phyloP scores from a whole-genome alignment of 2,888 invertebrate species.

The Gastrophysa polygoni region DNA sequence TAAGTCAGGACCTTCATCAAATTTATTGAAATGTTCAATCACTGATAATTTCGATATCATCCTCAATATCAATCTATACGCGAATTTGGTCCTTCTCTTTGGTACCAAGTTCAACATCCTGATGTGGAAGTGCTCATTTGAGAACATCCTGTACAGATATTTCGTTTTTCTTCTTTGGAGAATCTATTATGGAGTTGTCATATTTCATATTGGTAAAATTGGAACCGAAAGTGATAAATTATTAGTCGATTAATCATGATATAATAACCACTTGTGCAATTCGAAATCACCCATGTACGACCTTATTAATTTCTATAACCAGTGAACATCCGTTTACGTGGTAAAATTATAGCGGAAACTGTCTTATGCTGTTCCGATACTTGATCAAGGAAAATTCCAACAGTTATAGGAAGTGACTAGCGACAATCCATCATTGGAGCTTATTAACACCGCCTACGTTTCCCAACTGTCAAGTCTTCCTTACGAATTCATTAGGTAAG shows the following conservation, averaged over 20 bases:
- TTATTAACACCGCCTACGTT: slow-evolving; percentile 32
- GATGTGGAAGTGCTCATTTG: too few species aligned
- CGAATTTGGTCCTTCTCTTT: too few species aligned
- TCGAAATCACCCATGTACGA: slow-evolving; percentile 12
- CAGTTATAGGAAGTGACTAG: slow-evolving; percentile 43
- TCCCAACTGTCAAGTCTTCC: slow-evolving; percentile 32
- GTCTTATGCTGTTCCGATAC: slow-evolving; percentile 33
- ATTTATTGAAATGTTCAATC: too few species aligned
- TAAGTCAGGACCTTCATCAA: too few species aligned
- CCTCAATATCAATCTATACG: too few species aligned
- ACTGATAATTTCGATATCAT: too few species aligned
- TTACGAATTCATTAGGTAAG: not conserved
- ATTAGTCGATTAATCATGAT: not conserved
- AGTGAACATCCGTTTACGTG: slow-evolving; percentile 18
- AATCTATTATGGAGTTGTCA: not conserved
- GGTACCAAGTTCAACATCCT: too few species aligned
- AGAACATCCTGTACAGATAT: too few species aligned
- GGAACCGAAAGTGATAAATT: not conserved
- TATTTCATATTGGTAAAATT: not conserved
- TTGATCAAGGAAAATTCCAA: slow-evolving; percentile 28
- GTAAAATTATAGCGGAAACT: slow-evolving; percentile 31
- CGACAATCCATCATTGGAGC: slow-evolving; percentile 36
- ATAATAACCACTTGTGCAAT: slow-evolving; percentile 4
- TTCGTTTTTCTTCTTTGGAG: too few species aligned
- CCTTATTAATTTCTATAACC: slow-evolving; percentile 21